Conservation (phyloP, 2,113 vertebrate genomes). For the Panurus biarmicus region DNA sequence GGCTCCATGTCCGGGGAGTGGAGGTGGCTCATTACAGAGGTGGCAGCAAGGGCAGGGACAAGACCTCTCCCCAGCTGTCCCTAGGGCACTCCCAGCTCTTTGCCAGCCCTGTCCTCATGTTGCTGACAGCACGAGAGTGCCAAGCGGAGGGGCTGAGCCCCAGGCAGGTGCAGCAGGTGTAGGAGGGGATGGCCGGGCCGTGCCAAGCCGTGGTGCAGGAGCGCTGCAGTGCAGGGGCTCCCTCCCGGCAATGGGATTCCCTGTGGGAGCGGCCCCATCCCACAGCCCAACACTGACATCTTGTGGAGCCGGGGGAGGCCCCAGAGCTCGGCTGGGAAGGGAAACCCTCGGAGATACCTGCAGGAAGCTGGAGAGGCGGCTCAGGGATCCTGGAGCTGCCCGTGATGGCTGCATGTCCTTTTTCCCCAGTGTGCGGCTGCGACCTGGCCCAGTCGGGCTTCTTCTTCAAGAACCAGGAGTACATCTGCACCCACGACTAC, state of each 20-base stretch:
- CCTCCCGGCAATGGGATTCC: not conserved
- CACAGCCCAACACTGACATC: conserved; percentile 48
- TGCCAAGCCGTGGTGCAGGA: not conserved
- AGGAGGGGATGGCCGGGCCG: not conserved
- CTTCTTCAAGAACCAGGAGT: conserved; percentile 98
- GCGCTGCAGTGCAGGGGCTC: not conserved
- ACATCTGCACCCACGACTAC: conserved; percentile 97
- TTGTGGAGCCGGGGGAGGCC: not conserved
- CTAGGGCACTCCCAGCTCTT: not conserved
- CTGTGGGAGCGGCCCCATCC: not conserved
- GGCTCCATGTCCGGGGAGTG: not conserved
- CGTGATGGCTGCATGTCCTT: not conserved
- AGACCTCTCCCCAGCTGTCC: not conserved
- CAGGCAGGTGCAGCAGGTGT: not conserved
- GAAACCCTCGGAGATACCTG: not conserved
- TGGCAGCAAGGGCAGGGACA: not conserved
- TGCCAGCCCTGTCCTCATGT: no score
- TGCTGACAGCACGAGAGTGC: fast-evolving
- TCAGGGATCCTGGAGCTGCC: not conserved
- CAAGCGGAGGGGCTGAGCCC: not conserved
- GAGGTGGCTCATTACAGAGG: not conserved
- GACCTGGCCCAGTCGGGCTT: conserved; percentile 94
- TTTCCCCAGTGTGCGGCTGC: conserved; percentile 86
- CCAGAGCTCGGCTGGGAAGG: not conserved
- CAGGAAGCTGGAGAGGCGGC: not conserved